Evolutionary conservation across 2,113 vertebrate genomes (phyloP), one percentile per base, ranked within the genome.

Genomic region (Fregata magnificens): DNA sequence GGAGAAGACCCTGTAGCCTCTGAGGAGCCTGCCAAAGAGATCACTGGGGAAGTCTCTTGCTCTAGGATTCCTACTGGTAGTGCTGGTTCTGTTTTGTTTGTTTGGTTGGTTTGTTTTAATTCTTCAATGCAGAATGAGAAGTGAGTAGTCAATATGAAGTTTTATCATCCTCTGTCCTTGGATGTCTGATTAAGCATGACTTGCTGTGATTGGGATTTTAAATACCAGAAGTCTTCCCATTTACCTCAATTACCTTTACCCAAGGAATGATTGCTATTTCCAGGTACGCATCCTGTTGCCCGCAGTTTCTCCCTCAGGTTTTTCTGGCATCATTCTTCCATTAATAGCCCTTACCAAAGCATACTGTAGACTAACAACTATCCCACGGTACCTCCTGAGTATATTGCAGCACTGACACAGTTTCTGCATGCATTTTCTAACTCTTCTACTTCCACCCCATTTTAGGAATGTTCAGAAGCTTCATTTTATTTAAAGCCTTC

Each of bases 241-340:
- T 96, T 97, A 86, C 50, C 74, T 77, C 67, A 84, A 95, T 97
- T 95, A 96, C 45, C 88, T 83, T 80, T 93, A 50, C 79, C 85
- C 38, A 59, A 80, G 82, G 90, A 95, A 95, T 94, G 90, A 92
- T n/a, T 94, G 96, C 92, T 92, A 96, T 96, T 96, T 96, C 93
- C 97, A 97, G 82, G 82, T 86, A 77, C 0, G 1, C 85, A 90
- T 96, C 95, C 95, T 96, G 90, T 92, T 88, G 88, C 63, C 93
- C 16, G 0, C 88, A 90, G 74, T 86, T 96, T 96, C 84, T 84
- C 89, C 87, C 90, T 93, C 88, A 59, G 92, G 74, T 74, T 95
- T 80, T 88, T 88, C 85, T 94, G 78, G 66, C 81, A 85, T 83
- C 77, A 13, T 49, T 47, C 58, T 74, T 62, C 47, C 26, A 66